Base-by-base conservation (phyloP, 2,113 vertebrate genomes). In the Periophthalmus modestus region DNA sequence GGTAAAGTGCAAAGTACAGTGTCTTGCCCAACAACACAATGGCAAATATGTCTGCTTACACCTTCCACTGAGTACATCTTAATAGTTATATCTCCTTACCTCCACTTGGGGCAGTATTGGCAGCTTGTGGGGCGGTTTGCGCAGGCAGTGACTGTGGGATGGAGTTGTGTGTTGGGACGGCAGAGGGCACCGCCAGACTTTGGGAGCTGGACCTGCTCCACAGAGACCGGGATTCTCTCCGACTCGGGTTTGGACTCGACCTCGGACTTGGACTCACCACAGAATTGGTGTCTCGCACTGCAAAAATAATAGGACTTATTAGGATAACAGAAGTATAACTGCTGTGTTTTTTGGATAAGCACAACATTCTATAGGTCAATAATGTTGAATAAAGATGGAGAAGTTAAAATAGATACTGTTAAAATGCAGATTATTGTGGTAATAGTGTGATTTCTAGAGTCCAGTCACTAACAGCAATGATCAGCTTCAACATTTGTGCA, bases 161-260 rank as follows among this genome's bases (percentile, higher is more conserved):
- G 0, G 71, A 73, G 52, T 14, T 18, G 0, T 74, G 75, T 9
- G 62, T 21, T 10, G 34, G 55, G 2, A 57, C 28, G n/a, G 50
- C 46, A 15, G 68, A 39, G 10, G 75, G 43, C 47, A 33, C 14
- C 7, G 21, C 39, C 67, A 73, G 83, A 66, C 47, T 84, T 73
- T 87, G 89, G 16, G 62, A 39, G 69, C 78, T 88, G 75, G 90
- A 82, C 81, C 88, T 68, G 80, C 72, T 89, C 89, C 89, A 87
- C 0, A 82, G 75, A 16, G 85, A 88, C 19, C 28, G 80, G 33
- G 87, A 73, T 65, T 79, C 84, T 61, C 79, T 84, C 7, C 82
- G 84, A 59, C 82, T 87, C 3, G 81, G 86, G 33, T 80, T 80
- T 0, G 71, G 72, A 39, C 72, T 79, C 7, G 80, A 70, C 39